These are phyloP conservation scores for Rhea americana DNA, from an alignment of 2,113 vertebrate species.

Conservation along the genomic window DNA sequence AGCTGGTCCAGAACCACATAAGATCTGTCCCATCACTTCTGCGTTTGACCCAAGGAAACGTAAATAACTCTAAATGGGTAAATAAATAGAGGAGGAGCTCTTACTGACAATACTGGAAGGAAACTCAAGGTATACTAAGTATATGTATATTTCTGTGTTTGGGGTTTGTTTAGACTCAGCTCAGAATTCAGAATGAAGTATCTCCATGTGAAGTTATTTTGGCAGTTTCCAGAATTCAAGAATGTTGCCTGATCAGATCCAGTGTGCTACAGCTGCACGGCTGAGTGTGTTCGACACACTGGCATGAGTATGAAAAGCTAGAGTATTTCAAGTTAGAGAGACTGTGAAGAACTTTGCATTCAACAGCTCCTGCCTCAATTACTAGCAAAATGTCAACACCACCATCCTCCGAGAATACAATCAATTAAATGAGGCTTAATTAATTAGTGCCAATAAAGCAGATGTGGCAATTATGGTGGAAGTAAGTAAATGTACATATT, in stretches of 20 bases:
- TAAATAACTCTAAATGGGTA: not conserved
- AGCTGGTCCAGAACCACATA: not conserved
- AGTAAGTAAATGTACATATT: conserved; percentile 38
- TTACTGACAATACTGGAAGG: not conserved
- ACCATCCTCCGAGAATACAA: conserved; percentile 31
- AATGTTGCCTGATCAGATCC: not conserved
- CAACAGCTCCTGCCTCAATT: not conserved
- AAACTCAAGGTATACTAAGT: not conserved
- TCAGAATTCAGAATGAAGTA: not conserved
- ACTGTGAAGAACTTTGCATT: not conserved
- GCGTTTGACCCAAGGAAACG: not conserved
- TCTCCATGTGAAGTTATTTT: not conserved
- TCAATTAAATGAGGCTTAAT: conserved; percentile 43
- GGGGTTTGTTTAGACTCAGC: not conserved
- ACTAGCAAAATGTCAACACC: conserved; percentile 8
- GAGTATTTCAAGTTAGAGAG: not conserved
- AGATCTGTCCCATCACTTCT: not conserved
- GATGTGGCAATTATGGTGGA: conserved; percentile 7
- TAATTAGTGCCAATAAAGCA: conserved; percentile 45
- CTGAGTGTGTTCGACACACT: fast-evolving
- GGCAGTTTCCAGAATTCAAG: not conserved
- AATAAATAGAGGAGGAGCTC: not conserved
- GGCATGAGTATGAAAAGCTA: not conserved
- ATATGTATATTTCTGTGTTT: not conserved
- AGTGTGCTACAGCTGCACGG: fast-evolving